phyloP scores from a whole-genome alignment of 2,113 vertebrate species.

The Nesospiza acunhae region DNA sequence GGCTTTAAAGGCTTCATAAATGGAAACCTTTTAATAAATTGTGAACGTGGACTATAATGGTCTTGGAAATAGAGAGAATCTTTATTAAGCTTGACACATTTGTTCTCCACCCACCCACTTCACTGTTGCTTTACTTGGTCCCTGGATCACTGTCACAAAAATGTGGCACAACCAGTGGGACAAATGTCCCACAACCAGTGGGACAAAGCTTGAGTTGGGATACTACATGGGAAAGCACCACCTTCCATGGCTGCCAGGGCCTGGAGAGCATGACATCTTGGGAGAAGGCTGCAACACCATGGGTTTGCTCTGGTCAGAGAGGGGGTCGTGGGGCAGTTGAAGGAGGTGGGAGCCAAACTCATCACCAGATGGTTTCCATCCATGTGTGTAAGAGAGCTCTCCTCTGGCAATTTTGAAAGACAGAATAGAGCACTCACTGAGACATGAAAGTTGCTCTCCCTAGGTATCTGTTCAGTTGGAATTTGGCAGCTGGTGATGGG shows the following conservation, averaged over 20 bases:
- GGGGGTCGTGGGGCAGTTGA: rapidly evolving
- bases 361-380: background rate
- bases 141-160: background rate
- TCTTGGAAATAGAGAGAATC: conserved; percentile 23
- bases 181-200: background rate
- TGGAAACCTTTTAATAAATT: conserved; percentile 61
- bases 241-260: background rate
- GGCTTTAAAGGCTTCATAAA: conserved; percentile 54
- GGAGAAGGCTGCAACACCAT: background rate
- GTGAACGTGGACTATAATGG: conserved; percentile 28
- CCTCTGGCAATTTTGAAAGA: rapidly evolving
- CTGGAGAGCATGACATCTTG: background rate
- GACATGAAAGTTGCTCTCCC: background rate
- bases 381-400: background rate
- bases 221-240: background rate
- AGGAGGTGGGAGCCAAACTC: background rate
- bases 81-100: conserved; percentile 38
- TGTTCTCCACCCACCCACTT: background rate
- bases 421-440: background rate
- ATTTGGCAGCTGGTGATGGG: background rate
- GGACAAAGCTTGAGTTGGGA: background rate
- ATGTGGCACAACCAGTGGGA: rapidly evolving
- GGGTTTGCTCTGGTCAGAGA: background rate
- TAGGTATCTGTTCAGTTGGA: background rate
- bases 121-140: background rate